Conservation (phyloP, 2,797 vertebrate species). For the Sebastiscus tertius region DNA sequence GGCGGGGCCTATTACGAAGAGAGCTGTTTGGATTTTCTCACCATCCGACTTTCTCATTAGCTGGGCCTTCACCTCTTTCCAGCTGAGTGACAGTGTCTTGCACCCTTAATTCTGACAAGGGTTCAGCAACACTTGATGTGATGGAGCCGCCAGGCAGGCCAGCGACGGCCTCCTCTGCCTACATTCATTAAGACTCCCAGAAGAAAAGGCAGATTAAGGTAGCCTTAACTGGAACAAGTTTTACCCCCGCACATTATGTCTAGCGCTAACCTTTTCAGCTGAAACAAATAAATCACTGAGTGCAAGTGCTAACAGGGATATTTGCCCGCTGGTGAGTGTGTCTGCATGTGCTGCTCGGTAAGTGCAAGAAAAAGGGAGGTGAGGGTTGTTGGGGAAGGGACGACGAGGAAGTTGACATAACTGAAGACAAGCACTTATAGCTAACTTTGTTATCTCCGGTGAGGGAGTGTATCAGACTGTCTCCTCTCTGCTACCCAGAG, state of each 20-base stretch:
- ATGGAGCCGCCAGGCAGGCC: slow-evolving; percentile 34
- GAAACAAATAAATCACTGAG: slow-evolving; percentile 76
- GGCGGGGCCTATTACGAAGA: slow-evolving; percentile 37
- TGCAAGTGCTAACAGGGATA: slow-evolving; percentile 55
- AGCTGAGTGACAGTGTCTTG: slow-evolving; percentile 44
- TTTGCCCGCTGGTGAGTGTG: slow-evolving; percentile 26
- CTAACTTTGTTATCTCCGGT: slow-evolving; percentile 57
- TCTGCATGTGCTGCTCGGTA: slow-evolving; percentile 49
- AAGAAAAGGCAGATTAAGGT: slow-evolving; percentile 67
- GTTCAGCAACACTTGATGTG: slow-evolving; percentile 33
- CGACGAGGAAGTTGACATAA: slow-evolving; percentile 42
- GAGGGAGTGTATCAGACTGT: slow-evolving; percentile 28
- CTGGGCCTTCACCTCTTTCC: slow-evolving; percentile 60
- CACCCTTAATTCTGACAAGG: slow-evolving; percentile 59
- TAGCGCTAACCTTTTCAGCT: slow-evolving; percentile 73
- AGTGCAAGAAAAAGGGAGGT: slow-evolving; percentile 3
- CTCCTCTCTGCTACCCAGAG: slow-evolving; percentile 24
- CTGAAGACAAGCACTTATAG: slow-evolving; percentile 48
- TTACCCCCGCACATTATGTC: slow-evolving; percentile 55
- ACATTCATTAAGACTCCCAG: slow-evolving; percentile 61
- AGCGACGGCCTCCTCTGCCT: slow-evolving; percentile 42
- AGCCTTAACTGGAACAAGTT: slow-evolving; percentile 62
- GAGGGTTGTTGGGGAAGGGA: slow-evolving; percentile 9
- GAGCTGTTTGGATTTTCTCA: slow-evolving; percentile 29
- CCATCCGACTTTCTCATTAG: slow-evolving; percentile 68